phyloP scores from a whole-genome alignment of 2,113 vertebrate genomes.

The Scopus umbretta region DNA sequence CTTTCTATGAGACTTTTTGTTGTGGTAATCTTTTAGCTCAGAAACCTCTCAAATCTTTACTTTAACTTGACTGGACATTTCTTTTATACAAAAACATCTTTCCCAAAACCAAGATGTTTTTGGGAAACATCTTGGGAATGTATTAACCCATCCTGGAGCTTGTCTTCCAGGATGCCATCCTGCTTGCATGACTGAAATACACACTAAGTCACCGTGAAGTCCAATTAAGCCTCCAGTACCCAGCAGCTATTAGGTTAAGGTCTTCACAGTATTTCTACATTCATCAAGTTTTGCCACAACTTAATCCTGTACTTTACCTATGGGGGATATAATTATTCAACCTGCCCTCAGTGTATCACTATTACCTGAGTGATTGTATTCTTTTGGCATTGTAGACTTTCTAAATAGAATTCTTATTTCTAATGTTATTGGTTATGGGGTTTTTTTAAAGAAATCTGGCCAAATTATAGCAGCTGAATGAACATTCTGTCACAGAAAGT shows the following conservation, averaged over 20 bases:
- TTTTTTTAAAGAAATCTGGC: background rate
- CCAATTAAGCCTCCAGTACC: background rate
- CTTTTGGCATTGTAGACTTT: background rate
- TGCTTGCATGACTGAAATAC: background rate
- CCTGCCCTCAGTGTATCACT: background rate
- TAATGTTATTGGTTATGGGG: accelerated
- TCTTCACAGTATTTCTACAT: background rate
- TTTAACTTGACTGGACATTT: background rate
- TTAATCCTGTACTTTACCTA: background rate
- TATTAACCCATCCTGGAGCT: background rate
- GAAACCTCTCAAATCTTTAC: background rate
- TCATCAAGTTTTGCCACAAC: background rate
- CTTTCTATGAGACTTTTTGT: background rate
- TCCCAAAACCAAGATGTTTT: no score
- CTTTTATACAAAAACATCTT: background rate
- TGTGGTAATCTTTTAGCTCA: background rate
- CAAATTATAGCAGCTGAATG: constrained; percentile 30
- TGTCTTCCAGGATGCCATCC: background rate
- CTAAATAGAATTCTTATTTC: background rate
- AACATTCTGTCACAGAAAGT: constrained; percentile 24
- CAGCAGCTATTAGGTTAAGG: background rate
- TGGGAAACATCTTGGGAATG: background rate
- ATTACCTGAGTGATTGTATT: background rate
- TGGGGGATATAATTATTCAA: background rate
- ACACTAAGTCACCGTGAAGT: background rate